phyloP scores from a whole-genome alignment of 2,888 invertebrate genomes.

The Ophioninae sp. region DNA sequence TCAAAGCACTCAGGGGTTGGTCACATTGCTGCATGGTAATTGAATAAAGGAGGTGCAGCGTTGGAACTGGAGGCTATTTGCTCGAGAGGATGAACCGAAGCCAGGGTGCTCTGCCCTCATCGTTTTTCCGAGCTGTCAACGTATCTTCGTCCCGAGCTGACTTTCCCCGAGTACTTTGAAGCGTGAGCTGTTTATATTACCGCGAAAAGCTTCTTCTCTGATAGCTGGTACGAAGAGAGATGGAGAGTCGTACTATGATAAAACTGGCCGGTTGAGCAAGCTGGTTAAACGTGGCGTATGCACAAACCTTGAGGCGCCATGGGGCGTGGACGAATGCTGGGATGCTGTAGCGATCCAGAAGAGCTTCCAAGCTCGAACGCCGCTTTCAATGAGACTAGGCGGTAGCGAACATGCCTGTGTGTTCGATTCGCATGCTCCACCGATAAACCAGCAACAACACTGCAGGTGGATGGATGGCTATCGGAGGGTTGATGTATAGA shows the following conservation, averaged over 20 bases:
- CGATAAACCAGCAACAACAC: constrained; percentile 44
- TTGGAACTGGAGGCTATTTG: constrained; percentile 15
- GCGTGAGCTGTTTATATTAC: constrained; percentile 35
- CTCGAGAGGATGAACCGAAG: constrained; percentile 15
- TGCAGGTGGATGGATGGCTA: constrained; percentile 58
- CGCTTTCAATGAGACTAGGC: constrained; percentile 43
- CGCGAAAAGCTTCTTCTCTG: constrained; percentile 43
- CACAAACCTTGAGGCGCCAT: constrained; percentile 53
- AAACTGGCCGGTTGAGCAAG: constrained; percentile 41
- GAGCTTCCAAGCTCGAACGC: constrained; percentile 27
- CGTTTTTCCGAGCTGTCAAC: neutral
- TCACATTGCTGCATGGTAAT: constrained; percentile 21
- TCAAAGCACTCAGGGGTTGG: constrained; percentile 30
- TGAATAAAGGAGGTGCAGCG: constrained; percentile 14
- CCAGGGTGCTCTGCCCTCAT: neutral
- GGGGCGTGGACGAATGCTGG: constrained; percentile 59
- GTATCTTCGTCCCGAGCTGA: constrained; percentile 6
- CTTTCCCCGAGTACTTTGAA: constrained; percentile 50
- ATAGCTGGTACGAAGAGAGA: constrained; percentile 2
- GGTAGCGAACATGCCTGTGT: constrained; percentile 46
- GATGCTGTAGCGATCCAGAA: constrained; percentile 37
- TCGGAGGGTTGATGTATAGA: constrained; percentile 24
- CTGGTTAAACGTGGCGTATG: constrained; percentile 61
- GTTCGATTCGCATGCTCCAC: constrained; percentile 46
- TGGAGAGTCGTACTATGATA: constrained; percentile 24